Percentiles rank a stretch among this genome's conserved stretches.
Evolutionary conservation across 2,888 invertebrate species (phyloP).

Genomic region (Drosophila kuntzei): DNA sequence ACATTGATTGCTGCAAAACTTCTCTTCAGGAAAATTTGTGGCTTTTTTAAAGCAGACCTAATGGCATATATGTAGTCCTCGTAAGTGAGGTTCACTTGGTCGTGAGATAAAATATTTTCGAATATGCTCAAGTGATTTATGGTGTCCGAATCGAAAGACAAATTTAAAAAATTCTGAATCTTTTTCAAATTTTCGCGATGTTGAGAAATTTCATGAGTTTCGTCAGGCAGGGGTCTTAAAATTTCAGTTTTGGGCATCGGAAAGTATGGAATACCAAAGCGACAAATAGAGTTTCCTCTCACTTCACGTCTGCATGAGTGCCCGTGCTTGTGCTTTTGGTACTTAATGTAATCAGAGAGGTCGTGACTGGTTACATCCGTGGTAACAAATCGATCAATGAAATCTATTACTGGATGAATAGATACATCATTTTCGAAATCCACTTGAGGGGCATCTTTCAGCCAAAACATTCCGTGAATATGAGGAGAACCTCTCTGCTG

Average conservation of each 20-base stretch:
- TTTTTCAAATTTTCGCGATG: not conserved
- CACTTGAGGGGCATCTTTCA: no score
- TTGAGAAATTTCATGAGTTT: not conserved
- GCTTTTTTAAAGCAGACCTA: slow-evolving; percentile 28
- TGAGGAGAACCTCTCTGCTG: not conserved
- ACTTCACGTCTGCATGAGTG: slow-evolving; percentile 18
- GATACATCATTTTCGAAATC: no score
- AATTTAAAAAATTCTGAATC: no score
- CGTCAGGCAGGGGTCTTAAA: no score
- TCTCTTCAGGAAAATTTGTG: slow-evolving; percentile 18
- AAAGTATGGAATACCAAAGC: slow-evolving; percentile 19
- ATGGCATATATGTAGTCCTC: no score
- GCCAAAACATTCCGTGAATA: no score
- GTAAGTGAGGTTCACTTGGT: slow-evolving; percentile 4
- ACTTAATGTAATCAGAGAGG: not conserved
- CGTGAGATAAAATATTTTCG: not conserved
- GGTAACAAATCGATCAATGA: no score
- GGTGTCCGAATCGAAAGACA: not conserved
- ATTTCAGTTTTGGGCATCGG: slow-evolving; percentile 13
- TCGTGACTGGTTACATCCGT: not conserved
- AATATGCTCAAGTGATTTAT: not conserved
- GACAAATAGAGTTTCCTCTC: slow-evolving; percentile 20
- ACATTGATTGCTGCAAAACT: slow-evolving; percentile 2
- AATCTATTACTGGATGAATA: no score
- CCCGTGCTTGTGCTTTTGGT: slow-evolving; percentile 19